A percentile compares a stretch with the other conserved stretches of the same genome.
Evolutionary conservation across 2,113 vertebrate genomes (phyloP).

Genomic region (Tichodroma muraria): DNA sequence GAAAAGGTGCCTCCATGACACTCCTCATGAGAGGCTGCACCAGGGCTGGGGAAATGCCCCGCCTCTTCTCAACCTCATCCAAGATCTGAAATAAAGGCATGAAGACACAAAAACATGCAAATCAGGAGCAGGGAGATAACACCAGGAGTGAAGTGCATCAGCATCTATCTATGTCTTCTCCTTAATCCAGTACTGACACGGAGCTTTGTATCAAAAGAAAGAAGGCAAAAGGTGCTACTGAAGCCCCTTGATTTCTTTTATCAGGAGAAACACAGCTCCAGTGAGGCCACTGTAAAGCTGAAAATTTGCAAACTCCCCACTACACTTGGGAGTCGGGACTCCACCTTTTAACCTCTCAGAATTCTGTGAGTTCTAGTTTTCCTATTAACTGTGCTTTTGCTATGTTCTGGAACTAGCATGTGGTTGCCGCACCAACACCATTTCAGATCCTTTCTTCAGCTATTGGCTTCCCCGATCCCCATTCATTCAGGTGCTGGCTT

Average conservation of each 20-base stretch:
- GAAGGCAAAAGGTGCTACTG: not conserved
- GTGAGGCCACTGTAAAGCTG: not conserved
- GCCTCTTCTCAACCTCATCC: constrained; percentile 94
- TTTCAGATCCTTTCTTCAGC: not conserved
- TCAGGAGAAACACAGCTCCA: not conserved
- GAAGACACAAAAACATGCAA: not conserved
- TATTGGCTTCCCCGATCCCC: not conserved
- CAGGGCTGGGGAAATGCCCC: constrained; percentile 93
- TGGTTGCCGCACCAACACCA: not conserved
- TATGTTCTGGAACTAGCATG: not conserved
- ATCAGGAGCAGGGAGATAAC: not conserved
- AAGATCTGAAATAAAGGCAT: constrained; percentile 78
- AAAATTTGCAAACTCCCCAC: not conserved
- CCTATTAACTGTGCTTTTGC: not conserved
- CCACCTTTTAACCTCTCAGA: not conserved
- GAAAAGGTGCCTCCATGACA: constrained; percentile 96
- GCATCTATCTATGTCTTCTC: not conserved
- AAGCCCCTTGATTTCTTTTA: not conserved
- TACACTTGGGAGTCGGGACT: not conserved
- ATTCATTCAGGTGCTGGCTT: not conserved
- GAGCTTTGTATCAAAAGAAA: not conserved
- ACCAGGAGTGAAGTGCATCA: not conserved
- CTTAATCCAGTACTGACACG: fast-evolving
- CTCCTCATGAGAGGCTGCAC: constrained; percentile 98
- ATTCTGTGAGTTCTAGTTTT: not conserved